Evolutionary conservation across 2,888 invertebrate species (phyloP), one percentile per base, ranked within the genome.

Genomic region (Acleris emargana): DNA sequence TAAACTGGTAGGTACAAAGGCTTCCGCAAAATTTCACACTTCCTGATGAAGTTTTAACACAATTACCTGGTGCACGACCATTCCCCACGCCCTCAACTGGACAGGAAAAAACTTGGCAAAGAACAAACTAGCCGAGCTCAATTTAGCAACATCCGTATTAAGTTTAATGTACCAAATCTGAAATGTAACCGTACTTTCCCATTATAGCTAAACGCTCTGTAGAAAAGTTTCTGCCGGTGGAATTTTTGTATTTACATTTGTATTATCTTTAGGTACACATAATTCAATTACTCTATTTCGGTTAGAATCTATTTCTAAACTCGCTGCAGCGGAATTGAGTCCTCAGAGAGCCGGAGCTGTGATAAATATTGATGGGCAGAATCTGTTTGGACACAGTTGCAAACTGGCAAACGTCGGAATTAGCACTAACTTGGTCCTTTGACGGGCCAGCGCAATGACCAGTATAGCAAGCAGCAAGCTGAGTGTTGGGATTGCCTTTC

Each of bases 11-110:
- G 83, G 79, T 80, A 80, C 76, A 75, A 75, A 74, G 78, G 86
- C 79, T 84, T 82, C 80, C 81, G 81, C 84, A 83, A 86, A 90
- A 86, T 87, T 88, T 89, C 87, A 86, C 89, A 90, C 88, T 89
- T 86, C 85, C 85, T 84, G 88, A 89, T 90, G 88, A 89, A 91
- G 86, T 91, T 91, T 91, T 91, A 91, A 91, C 90, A 88, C 88
- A 88, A 91, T 91, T 90, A 90, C 88, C 87, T 85, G 83, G 87
- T 86, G 85, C 83, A 79, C 83, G 81, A 82, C 86, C 86, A 84
- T 89, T 88, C 83, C 79, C 80, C 84, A 76, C 80, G 82, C 83
- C 84, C 87, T 82, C 85, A 80, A 80, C 83, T 81, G 87, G 85
- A 87, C 88, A 87, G 85, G 84, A 87, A 89, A 89, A 89, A 90